A percentile compares a stretch with the other conserved stretches of the same genome.
phyloP scores from a whole-genome alignment of 2,797 vertebrate genomes.

The Limosa lapponica region DNA sequence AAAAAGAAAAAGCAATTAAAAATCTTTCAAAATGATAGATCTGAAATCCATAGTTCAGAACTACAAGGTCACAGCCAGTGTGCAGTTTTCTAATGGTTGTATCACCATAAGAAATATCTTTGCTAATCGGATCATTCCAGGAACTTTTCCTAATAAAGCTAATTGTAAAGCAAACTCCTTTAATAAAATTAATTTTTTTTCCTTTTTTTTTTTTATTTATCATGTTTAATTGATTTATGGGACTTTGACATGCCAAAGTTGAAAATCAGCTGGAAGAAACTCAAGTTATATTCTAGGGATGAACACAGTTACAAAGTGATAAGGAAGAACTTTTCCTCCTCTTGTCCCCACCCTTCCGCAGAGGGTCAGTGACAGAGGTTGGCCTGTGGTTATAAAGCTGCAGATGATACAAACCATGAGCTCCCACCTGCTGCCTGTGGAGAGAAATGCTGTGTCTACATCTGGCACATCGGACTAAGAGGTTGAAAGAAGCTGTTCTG shows the following conservation, averaged over 20 bases:
- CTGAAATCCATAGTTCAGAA: background rate
- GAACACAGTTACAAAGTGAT: background rate
- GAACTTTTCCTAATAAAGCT: background rate
- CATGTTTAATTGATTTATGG: background rate
- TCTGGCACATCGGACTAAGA: accelerated
- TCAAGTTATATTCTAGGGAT: background rate
- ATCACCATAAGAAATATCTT: background rate
- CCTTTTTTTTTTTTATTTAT: background rate
- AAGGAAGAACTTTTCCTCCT: background rate
- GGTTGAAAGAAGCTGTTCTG: background rate
- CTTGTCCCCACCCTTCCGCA: background rate
- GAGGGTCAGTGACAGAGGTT: background rate
- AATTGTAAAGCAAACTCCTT: background rate
- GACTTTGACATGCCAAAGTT: background rate
- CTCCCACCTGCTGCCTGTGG: background rate
- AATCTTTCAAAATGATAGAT: background rate
- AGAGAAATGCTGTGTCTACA: background rate
- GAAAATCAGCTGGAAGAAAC: background rate
- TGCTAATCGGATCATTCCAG: background rate
- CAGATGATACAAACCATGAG: background rate
- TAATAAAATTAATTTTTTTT: background rate
- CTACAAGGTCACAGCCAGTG: background rate
- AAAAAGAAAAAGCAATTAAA: background rate
- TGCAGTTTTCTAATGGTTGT: background rate
- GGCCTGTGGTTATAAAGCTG: background rate